These are phyloP conservation scores for Emydocephalus ijimae DNA, from an alignment of 2,113 vertebrate genomes.

Conservation along the genomic window DNA sequence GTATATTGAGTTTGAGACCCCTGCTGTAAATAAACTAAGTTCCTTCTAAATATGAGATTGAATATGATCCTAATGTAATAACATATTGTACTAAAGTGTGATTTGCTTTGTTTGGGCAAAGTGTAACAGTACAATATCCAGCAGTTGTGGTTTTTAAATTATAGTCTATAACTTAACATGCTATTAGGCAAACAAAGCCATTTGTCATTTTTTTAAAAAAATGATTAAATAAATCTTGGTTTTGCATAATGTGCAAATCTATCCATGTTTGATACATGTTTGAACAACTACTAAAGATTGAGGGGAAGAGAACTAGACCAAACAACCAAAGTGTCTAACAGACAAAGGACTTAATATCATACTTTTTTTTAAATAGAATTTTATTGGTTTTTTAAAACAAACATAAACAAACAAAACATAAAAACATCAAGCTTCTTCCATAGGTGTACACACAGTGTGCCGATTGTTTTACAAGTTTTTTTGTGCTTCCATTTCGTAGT, in stretches of 20 bases:
- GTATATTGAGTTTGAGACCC: no score
- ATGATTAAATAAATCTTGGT: not conserved
- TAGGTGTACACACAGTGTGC: no score
- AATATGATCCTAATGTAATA: not conserved
- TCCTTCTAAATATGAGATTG: not conserved
- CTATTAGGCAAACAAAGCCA: not conserved
- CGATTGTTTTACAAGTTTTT: no score
- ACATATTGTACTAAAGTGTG: not conserved
- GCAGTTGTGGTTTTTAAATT: not conserved
- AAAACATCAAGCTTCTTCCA: no score
- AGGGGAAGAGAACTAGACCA: not conserved
- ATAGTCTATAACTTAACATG: not conserved
- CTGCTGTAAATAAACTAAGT: not conserved
- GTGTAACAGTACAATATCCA: not conserved
- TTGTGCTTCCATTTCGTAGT: no score
- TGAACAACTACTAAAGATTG: not conserved
- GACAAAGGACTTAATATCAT: not conserved
- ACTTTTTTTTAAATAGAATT: constrained; percentile 4
- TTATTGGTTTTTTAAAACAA: no score
- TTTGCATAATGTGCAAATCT: not conserved
- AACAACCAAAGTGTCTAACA: not conserved
- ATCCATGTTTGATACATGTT: not conserved
- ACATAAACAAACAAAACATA: no score
- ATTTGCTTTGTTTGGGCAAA: not conserved
- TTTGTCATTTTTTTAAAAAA: not conserved